Evolutionary conservation across 2,113 vertebrate genomes (phyloP).

Genomic region (Andinoacara biseriatus): DNA sequence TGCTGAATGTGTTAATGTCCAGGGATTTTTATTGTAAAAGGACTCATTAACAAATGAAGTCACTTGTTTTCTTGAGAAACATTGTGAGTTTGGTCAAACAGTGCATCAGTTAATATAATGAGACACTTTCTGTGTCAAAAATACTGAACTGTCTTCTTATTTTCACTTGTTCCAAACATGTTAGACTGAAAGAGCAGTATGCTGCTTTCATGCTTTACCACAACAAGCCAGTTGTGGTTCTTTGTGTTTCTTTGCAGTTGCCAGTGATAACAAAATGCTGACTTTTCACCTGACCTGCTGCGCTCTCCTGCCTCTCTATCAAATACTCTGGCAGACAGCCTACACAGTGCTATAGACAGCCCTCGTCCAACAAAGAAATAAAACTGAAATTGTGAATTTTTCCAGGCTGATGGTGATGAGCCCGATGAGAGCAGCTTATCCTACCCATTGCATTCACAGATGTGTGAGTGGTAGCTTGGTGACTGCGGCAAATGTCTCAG

Average conservation of each 20-base stretch:
- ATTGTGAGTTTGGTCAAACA: neutral
- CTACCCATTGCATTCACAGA: neutral
- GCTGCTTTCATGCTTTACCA: neutral
- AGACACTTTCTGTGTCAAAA: neutral
- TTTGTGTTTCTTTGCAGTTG: slow-evolving; percentile 12
- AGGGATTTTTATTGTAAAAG: neutral
- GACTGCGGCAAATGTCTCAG: neutral
- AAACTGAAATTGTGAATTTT: neutral
- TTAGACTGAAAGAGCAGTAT: neutral
- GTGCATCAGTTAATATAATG: neutral
- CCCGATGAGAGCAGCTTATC: neutral
- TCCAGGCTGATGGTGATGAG: neutral
- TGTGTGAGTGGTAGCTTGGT: neutral
- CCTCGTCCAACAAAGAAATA: neutral
- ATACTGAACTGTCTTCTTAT: neutral
- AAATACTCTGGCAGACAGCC: slow-evolving; percentile 11
- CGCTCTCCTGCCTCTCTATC: neutral
- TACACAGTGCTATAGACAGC: neutral
- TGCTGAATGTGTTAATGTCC: slow-evolving; percentile 6
- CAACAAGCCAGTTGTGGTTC: neutral
- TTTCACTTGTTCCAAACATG: neutral
- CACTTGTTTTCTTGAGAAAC: neutral
- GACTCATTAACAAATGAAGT: slow-evolving; percentile 16
- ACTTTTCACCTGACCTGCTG: slow-evolving; percentile 26
- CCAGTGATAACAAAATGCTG: slow-evolving; percentile 8